phyloP scores from a whole-genome alignment of 1,140 invertebrate species.

The Zophobas atratus region DNA sequence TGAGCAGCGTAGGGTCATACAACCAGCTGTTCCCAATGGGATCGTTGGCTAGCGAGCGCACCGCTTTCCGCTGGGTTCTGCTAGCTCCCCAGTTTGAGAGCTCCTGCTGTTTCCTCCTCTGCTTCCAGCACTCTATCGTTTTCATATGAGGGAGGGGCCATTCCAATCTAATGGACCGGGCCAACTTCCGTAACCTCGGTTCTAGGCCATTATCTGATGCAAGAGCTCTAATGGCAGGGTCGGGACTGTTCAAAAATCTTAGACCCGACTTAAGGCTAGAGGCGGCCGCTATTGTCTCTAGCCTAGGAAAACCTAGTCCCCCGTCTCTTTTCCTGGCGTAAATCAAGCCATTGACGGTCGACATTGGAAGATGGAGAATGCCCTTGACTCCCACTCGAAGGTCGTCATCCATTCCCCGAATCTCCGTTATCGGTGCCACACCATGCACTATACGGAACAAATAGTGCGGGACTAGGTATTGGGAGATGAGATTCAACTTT shows the following conservation, averaged over 20 bases:
- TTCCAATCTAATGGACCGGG: no score
- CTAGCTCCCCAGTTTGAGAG: no score
- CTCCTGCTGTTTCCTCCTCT: no score
- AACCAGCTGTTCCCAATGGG: no score
- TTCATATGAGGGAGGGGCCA: no score
- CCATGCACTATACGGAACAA: constrained; percentile 46
- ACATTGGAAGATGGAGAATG: constrained; percentile 52
- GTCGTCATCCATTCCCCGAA: constrained; percentile 53
- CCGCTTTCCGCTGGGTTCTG: no score
- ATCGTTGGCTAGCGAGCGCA: no score
- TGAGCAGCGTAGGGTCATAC: no score
- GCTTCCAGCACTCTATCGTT: no score
- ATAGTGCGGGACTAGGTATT: constrained; percentile 58
- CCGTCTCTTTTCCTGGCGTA: constrained; percentile 59
- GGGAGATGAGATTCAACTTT: constrained; percentile 54
- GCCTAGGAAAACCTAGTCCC: constrained; percentile 56
- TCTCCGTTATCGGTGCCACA: constrained; percentile 33
- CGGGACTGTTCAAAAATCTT: constrained; percentile 28
- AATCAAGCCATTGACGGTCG: constrained; percentile 48
- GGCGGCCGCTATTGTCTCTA: constrained; percentile 46
- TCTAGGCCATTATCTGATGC: neutral
- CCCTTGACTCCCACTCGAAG: constrained; percentile 46
- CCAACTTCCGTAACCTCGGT: no score
- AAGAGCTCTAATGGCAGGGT: constrained; percentile 55
- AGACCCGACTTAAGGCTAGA: constrained; percentile 38